Evolutionary conservation across 2,113 vertebrate genomes (phyloP), one percentile per base, ranked within the genome.

Genomic region (Festucalex cinctus): DNA sequence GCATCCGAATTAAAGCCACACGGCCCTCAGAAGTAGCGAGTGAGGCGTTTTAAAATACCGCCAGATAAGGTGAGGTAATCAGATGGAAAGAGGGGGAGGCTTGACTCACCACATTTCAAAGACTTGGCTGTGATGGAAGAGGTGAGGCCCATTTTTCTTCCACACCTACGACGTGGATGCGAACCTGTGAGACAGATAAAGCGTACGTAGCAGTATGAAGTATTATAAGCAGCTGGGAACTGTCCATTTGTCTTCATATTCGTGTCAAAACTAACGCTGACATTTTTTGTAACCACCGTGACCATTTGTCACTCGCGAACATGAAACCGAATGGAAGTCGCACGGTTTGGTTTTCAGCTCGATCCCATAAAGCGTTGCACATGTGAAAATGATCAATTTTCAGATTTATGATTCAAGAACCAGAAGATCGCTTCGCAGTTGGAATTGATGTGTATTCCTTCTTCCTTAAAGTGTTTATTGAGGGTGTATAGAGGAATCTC

Each of bases 21-120:
- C 66, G 26, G 81, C 65, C 79, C 68, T 88, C 79, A 87, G 85
- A 90, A 77, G 83, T 73, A 77, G 73, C 62, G 74, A 87, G 81
- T 79, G 76, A 83, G 85, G 82, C 75, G 44, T 83, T 90, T 83
- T 65, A 85, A 88, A 88, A 88, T 80, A 85, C 59, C 80, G 79
- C 79, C 76, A 80, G 85, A 88, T 88, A 87, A 89, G 81, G 37
- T 24, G 5, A 70, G 81, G 88, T 86, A 81, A 87, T 89, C 85
- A 59, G 66, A 43, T 24, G 24, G 22, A 83, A 62, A 62, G 60
- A 85, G 85, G 83, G 13, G 32, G 17, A 6, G 14, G 20, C 53
- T 74, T 68, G 71, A 80, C 75, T 87, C 84, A 65, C 68, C 70
- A 58, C 73, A 67, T 89, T 90, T 87, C 85, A 90, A 89, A 88